phyloP scores from a whole-genome alignment of 2,113 vertebrate genomes.

The Clarias batrachus region DNA sequence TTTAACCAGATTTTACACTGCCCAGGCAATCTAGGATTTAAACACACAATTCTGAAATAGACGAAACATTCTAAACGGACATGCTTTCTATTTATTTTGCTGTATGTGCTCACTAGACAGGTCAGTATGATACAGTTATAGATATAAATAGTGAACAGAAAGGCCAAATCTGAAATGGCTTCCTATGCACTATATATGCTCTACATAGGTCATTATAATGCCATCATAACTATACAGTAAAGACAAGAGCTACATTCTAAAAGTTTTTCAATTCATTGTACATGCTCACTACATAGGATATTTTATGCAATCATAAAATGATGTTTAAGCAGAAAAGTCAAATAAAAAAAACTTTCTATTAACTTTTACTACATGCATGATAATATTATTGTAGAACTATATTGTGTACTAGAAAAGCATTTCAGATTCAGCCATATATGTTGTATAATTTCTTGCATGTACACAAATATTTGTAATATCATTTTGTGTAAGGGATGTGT shows the following conservation, averaged over 20 bases:
- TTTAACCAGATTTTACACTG: not conserved
- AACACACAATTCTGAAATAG: not conserved
- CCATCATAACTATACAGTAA: not conserved
- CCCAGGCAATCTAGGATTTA: not conserved
- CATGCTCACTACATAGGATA: not conserved
- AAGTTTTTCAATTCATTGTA: not conserved
- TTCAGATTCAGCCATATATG: not conserved
- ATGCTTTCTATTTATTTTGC: not conserved
- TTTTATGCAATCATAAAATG: not conserved
- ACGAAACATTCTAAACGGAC: not conserved
- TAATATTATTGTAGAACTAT: not conserved
- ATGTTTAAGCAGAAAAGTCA: not conserved
- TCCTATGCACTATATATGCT: not conserved
- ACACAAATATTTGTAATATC: not conserved
- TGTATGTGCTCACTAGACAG: not conserved
- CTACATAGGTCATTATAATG: not conserved
- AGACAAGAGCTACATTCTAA: not conserved
- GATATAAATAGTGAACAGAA: not conserved
- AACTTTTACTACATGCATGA: not conserved
- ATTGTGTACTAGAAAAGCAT: not conserved
- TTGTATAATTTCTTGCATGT: too few relatives aligned
- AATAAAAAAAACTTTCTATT: not conserved
- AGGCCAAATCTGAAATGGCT: not conserved
- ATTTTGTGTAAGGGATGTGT: not conserved
- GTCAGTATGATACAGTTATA: not conserved